Conservation (phyloP, 2,888 invertebrate genomes). For the Ophraella communa region DNA sequence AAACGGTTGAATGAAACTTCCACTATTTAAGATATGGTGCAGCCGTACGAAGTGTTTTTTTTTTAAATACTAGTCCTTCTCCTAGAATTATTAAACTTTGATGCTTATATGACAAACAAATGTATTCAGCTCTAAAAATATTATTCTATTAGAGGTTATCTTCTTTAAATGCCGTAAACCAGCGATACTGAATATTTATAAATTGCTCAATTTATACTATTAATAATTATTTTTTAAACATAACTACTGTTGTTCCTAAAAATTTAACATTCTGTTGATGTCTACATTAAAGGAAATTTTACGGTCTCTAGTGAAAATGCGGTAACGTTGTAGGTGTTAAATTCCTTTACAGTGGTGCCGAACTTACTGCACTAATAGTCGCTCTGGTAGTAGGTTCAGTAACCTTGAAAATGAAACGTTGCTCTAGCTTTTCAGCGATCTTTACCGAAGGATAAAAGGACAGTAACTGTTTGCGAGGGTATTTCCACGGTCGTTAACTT, state of each 20-base stretch:
- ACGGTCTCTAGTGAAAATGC: not conserved
- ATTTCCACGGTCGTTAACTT: slow-evolving; percentile 30
- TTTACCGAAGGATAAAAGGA: slow-evolving; percentile 23
- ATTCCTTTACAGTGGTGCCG: not conserved
- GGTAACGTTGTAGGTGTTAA: not conserved
- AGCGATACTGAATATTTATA: too few species aligned
- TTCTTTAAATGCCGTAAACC: too few species aligned
- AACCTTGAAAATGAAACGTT: slow-evolving; percentile 22
- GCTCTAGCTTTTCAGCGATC: slow-evolving; percentile 3
- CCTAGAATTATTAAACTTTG: too few species aligned
- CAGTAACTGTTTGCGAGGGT: slow-evolving; percentile 31
- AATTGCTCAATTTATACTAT: too few species aligned
- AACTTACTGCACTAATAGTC: not conserved
- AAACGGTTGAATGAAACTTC: too few species aligned
- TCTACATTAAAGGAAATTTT: not conserved
- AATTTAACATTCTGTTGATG: not conserved
- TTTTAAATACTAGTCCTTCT: too few species aligned
- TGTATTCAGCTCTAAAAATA: too few species aligned
- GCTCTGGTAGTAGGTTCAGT: slow-evolving; percentile 11
- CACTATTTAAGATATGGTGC: too few species aligned
- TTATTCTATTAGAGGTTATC: too few species aligned
- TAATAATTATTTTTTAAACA: too few species aligned
- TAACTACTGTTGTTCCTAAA: not conserved
- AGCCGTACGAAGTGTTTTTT: too few species aligned
- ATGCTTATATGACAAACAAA: too few species aligned